Evolutionary conservation across 2,797 vertebrate species (phyloP), one percentile per base, ranked within the genome.

Genomic region (Gorsachius magnificus): DNA sequence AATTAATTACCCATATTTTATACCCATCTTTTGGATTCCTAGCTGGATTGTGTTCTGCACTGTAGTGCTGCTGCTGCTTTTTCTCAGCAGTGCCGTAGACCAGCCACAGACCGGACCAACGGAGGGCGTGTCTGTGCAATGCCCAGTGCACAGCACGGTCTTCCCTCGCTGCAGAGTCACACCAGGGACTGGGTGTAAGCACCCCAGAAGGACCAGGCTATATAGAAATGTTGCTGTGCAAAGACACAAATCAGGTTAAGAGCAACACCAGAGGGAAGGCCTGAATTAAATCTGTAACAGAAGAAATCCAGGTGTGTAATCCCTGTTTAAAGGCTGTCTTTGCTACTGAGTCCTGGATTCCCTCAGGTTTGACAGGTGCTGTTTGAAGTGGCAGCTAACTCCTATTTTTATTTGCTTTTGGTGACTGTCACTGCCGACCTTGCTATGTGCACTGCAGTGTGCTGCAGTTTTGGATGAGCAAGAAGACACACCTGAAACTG

Each of bases 141-240:
- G 58, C 46, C 46, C 10, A 21, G 54, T 21, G 35, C 29, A 26
- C 54, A 82, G 21, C 6, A 3, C 1, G 1, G 54, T 33, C 24
- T 57, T 14, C 9, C 14, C 11, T 13, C 0, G 0, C 36, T 74
- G 43, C 45, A 33, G 53, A 21, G 29, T 35, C 5, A 6, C 72
- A 54, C 21, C 15, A 36, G 13, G 17, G 53, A 13, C 48, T 50
- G 20, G 4, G 1, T 64, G 5, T 58, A 29, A 51, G 46, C 10
- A 6, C 7, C 4, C 6, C 5, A n/a, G n/a, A 3, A 9, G 21
- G 31, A n/a, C 22, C 41, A 6, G 29, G 24, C 26, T 78, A 0
- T 17, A 5, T 4, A 29, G 61, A 33, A 65, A 45, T 22, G 7
- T 45, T 35, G 21, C 12, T 58, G 12, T 58, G 33, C 16, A 24